These are phyloP conservation scores for Florisuga fusca DNA, from an alignment of 2,797 vertebrate species.

Conservation along the genomic window DNA sequence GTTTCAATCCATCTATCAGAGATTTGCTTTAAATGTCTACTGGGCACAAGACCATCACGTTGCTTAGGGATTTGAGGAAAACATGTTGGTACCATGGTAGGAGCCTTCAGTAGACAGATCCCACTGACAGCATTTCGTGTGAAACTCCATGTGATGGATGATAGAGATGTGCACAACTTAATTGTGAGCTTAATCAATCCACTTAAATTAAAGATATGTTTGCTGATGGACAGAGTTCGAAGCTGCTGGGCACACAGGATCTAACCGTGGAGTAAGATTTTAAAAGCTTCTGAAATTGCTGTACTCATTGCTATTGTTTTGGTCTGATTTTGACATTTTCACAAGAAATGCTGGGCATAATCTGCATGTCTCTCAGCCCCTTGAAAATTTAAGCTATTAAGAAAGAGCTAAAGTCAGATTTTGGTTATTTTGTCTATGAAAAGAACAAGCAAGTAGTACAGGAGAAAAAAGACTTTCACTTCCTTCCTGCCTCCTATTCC, in stretches of 20 bases:
- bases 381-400: not conserved
- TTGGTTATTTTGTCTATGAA: not conserved
- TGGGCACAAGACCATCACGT: not conserved
- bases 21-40: not conserved
- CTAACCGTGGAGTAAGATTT: not conserved
- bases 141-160: not conserved
- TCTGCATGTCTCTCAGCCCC: not conserved
- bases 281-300: not conserved
- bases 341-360: not conserved
- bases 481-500: not conserved
- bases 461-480: not conserved
- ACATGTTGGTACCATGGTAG: not conserved
- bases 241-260: not conserved
- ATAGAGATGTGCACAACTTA: not conserved
- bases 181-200: not conserved
- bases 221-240: not conserved
- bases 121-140: not conserved
- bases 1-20: not conserved
- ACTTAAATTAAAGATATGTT: not conserved
- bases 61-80: not conserved
- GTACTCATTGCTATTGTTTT: not conserved
- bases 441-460: not conserved
- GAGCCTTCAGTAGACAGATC: not conserved
- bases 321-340: not conserved
- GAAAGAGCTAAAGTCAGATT: not conserved